Base-by-base conservation (phyloP, 1,140 invertebrate species). In the Solenopsis fugax region DNA sequence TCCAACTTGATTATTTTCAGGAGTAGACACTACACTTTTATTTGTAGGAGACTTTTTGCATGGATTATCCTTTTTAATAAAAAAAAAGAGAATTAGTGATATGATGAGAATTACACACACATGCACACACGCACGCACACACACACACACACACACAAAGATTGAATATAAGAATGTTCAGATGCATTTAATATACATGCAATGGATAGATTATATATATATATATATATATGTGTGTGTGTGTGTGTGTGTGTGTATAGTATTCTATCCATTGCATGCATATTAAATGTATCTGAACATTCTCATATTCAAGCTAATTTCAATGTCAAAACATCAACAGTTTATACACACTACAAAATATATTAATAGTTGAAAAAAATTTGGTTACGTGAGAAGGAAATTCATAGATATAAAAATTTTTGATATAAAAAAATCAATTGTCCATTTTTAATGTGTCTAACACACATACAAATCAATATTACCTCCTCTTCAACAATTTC, bases 11-110 rank as follows among this genome's bases (percentile, higher is more conserved):
- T 71, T n/a, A 0, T 62, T 9, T 7, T 72, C 4, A 52, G 45
- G 21, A 56, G 10, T n/a, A 86, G 52, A 29, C 21, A 1, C 16
- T 37, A 34, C 18, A 48, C 37, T 29, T 41, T 9, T n/a, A 37
- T 18, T 76, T 50, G 6, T 29, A 45, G 7, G 0, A n/a, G 29
- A 0, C 2, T 62, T 24, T 64, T 60, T 10, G 13, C 10, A 12
- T 50, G 18, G 1, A 37, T 0, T 80, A 13, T 29, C 64, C 88
- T 89, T 60, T 45, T 45, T 13, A 21, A 9, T 18, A 37, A n/a
- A 37, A 34, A 29, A 37, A 52, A 21, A 37, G 60, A 29, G 13
- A n/a, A 60, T n/a, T 29, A 60, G 45, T 82, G 41, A 37, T 9
- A 18, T 58, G n/a, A n/a, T n/a, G n/a, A n/a, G n/a, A n/a, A n/a